Evolutionary conservation across 2,888 invertebrate species (phyloP), one percentile per base, ranked within the genome.

Genomic region (Ophion ventricosus): DNA sequence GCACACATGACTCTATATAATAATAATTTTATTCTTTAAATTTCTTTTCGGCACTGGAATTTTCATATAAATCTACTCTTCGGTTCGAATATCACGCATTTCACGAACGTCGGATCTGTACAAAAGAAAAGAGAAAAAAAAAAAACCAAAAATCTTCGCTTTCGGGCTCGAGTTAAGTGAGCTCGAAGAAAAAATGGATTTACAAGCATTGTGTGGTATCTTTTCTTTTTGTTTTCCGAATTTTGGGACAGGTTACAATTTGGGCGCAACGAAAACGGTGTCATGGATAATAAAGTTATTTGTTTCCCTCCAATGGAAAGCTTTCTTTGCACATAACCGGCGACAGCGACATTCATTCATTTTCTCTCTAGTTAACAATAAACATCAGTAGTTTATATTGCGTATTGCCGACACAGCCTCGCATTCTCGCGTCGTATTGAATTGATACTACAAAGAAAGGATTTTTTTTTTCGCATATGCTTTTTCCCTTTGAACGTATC

Each of bases 341-440:
- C 72, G 78, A 74, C 56, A 61, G 40, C 17, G 49, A 40, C 63
- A 67, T 57, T 66, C 20, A 72, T 78, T 78, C 20, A 14, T 35
- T 78, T 23, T 70, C 61, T 72, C 77, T 73, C 54, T 40, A 64
- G 72, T 56, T 76, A 82, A 57, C 81, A 72, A 74, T 57, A 70
- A 74, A 57, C 74, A 81, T 29, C 77, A 75, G 59, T 57, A 85
- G 61, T 78, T 66, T 73, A 79, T 84, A 23, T 57, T 61, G 49
- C 29, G n/a, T 82, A 64, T 56, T 87, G 85, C 85, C 73, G 82
- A 84, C 87, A 89, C 88, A 87, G 88, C 86, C 85, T 85, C 72
- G 59, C 35, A 54, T 69, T 59, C 3, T 81, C 73, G 57, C 74
- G 49, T 63, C 57, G 63, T 59, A 57, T 77, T 61, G 11, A 40